Evolutionary conservation across 2,888 invertebrate genomes (phyloP).

Genomic region (Thecocarcelia acutangulata): DNA sequence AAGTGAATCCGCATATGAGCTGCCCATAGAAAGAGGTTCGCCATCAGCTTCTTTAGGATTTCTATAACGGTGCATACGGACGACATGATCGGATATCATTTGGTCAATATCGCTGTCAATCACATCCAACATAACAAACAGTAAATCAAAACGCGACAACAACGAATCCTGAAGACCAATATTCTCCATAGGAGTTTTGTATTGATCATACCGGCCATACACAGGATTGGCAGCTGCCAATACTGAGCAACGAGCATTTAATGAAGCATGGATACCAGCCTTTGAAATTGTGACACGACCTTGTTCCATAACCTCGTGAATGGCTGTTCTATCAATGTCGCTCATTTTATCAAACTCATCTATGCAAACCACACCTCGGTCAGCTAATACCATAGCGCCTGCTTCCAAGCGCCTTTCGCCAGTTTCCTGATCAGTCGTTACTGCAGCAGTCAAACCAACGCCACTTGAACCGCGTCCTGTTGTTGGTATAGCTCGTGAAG

Average conservation of each 20-base stretch:
- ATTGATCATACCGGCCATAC: conserved; percentile 98
- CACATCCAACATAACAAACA: conserved; percentile 98
- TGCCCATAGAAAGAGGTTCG: conserved; percentile 92
- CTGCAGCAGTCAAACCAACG: conserved; percentile 99
- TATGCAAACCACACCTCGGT: conserved; percentile 97
- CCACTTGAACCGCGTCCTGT: conserved; percentile 99
- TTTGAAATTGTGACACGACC: conserved; percentile 98
- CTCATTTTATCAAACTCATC: conserved; percentile 99
- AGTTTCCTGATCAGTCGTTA: conserved; percentile 97
- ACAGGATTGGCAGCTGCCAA: conserved; percentile 99
- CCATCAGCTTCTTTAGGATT: conserved; percentile 97
- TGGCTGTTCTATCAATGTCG: conserved; percentile 98
- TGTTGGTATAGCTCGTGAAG: conserved; percentile 97
- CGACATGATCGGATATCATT: conserved; percentile 97
- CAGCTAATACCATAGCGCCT: conserved; percentile 99
- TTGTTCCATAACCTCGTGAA: conserved; percentile 99
- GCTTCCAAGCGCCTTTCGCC: conserved; percentile 95
- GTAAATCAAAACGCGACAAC: conserved; percentile 97
- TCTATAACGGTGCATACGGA: conserved; percentile 97
- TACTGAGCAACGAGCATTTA: conserved; percentile 98
- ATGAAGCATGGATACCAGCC: conserved; percentile 98
- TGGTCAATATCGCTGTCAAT: conserved; percentile 95
- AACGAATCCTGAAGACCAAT: conserved; percentile 98
- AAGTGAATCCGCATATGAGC: conserved; percentile 89
- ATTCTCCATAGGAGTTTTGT: conserved; percentile 99